phyloP scores from a whole-genome alignment of 2,113 vertebrate species.

The Pseudorhombus dupliciocellatus region DNA sequence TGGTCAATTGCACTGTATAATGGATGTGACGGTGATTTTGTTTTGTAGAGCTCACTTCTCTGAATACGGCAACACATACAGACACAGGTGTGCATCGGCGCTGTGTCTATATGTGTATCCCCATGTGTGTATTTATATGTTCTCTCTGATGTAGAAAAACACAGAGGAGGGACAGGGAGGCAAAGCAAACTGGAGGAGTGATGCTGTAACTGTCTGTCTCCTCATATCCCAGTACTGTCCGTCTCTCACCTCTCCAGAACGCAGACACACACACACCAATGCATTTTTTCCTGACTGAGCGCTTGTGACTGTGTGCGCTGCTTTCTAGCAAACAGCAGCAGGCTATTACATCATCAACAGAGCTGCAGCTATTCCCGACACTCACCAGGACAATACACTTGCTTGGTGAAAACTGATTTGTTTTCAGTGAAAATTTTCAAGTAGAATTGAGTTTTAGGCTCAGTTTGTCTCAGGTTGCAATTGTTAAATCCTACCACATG shows the following conservation, averaged over 20 bases:
- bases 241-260: constrained; percentile 30
- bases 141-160: constrained; percentile 15
- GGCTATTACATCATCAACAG: not conserved
- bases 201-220: constrained; percentile 13
- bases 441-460: too few species aligned
- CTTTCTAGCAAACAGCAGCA: constrained; percentile 31
- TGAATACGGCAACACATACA: not conserved
- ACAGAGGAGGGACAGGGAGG: constrained; percentile 13
- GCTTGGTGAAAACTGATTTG: not conserved
- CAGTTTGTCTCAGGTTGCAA: too few species aligned
- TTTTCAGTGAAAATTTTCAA: not conserved
- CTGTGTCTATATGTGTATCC: not conserved
- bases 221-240: constrained; percentile 4
- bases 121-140: not conserved
- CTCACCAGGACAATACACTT: not conserved
- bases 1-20: constrained; percentile 17
- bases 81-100: not conserved
- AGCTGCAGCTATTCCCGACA: not conserved
- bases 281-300: not conserved
- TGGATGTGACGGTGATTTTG: constrained; percentile 5
- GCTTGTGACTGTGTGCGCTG: not conserved
- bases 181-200: constrained; percentile 45
- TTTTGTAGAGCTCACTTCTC: constrained; percentile 5
- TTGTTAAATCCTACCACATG: too few species aligned
- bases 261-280: not conserved